Evolutionary conservation across 2,888 invertebrate species (phyloP).

Genomic region (Congeria kusceri): DNA sequence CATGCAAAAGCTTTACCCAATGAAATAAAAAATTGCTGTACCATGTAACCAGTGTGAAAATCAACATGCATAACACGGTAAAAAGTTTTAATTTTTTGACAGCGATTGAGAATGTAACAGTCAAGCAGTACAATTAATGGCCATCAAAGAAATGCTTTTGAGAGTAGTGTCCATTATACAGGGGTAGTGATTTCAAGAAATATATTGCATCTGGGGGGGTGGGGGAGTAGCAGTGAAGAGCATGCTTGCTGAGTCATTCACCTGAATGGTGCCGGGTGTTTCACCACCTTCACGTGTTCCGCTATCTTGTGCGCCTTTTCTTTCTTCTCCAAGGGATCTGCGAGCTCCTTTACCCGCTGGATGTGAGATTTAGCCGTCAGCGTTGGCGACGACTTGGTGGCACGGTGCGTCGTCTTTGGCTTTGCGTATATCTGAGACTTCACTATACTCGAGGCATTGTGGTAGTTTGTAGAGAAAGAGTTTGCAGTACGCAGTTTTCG

Average conservation of each 20-base stretch:
- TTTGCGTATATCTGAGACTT: slow-evolving; percentile 56
- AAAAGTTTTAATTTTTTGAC: no score
- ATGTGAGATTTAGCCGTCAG: slow-evolving; percentile 54
- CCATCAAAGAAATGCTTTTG: no score
- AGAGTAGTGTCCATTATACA: neutral
- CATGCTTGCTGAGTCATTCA: slow-evolving; percentile 63
- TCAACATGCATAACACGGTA: no score
- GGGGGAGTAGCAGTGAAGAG: neutral
- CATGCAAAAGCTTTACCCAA: no score
- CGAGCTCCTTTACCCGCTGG: slow-evolving; percentile 46
- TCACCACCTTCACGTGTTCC: slow-evolving; percentile 77
- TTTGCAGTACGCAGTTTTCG: slow-evolving; percentile 59
- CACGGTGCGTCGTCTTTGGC: slow-evolving; percentile 30
- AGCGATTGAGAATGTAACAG: no score
- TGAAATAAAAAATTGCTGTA: no score
- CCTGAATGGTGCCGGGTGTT: slow-evolving; percentile 81
- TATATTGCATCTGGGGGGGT: slow-evolving; percentile 29
- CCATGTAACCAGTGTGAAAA: no score
- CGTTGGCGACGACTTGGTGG: slow-evolving; percentile 60
- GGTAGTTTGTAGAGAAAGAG: slow-evolving; percentile 42
- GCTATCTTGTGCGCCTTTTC: slow-evolving; percentile 60
- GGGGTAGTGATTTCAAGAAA: slow-evolving; percentile 4
- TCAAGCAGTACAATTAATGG: no score
- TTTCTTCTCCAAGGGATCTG: slow-evolving; percentile 47
- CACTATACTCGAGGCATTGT: slow-evolving; percentile 46